Evolutionary conservation across 2,113 vertebrate genomes (phyloP).

Genomic region (Peucedramus taeniatus): DNA sequence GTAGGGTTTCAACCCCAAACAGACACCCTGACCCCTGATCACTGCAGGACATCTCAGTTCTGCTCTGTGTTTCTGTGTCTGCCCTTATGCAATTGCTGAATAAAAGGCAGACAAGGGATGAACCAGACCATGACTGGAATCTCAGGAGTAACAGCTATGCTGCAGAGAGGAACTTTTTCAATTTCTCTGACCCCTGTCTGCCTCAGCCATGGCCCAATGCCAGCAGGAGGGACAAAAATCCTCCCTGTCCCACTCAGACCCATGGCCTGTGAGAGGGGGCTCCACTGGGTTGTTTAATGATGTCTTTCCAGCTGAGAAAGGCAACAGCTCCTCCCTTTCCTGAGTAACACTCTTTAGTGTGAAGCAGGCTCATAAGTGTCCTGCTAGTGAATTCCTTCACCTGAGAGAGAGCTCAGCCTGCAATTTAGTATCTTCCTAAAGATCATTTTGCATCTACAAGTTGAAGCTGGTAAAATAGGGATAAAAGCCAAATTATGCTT

Average conservation of each 20-base stretch:
- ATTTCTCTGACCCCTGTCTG: not conserved
- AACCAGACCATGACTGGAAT: not conserved
- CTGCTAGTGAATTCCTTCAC: not conserved
- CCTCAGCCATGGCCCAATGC: not conserved
- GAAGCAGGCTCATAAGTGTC: not conserved
- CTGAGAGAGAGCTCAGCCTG: not conserved
- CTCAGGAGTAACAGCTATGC: not conserved
- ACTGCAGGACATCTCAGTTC: not conserved
- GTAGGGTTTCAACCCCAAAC: not conserved
- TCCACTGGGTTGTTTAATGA: rapidly evolving
- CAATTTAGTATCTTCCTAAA: not conserved
- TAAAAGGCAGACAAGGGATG: not conserved
- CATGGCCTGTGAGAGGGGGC: rapidly evolving
- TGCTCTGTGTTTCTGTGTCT: not conserved
- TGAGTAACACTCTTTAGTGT: not conserved
- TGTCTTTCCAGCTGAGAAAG: not conserved
- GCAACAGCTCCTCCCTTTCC: not conserved
- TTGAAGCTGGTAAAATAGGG: not conserved
- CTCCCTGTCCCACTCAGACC: not conserved
- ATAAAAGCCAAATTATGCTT: not conserved
- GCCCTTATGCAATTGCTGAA: not conserved
- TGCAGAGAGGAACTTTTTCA: not conserved
- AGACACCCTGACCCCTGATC: not conserved
- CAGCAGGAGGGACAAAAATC: not conserved
- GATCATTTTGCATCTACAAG: not conserved